phyloP scores from a whole-genome alignment of 2,797 vertebrate genomes.

The Gila robusta region DNA sequence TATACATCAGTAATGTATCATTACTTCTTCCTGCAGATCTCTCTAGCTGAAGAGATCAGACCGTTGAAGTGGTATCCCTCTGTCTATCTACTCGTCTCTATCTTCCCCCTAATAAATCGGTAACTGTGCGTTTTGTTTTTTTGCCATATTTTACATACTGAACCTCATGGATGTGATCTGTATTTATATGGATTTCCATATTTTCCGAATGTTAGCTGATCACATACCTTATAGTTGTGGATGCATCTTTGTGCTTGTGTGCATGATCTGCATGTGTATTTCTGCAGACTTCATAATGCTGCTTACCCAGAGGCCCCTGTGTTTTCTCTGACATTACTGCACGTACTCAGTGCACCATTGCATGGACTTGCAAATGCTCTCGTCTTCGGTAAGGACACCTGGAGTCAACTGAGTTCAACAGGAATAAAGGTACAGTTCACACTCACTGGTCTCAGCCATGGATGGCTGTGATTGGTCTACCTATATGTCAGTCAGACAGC shows the following conservation, averaged over 20 bases:
- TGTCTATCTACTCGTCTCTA: constrained; percentile 84
- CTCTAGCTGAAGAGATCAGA: constrained; percentile 80
- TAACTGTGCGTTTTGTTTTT: constrained; percentile 54
- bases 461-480: background rate
- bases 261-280: constrained; percentile 11
- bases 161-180: background rate
- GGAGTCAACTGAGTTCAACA: constrained; percentile 80
- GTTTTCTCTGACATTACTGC: constrained; percentile 82
- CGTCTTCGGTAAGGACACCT: constrained; percentile 83
- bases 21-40: constrained; percentile 72
- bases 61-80: constrained; percentile 83
- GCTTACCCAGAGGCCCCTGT: constrained; percentile 78
- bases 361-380: constrained; percentile 85
- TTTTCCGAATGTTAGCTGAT: background rate
- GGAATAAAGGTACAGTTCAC: constrained; percentile 78
- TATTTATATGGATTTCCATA: background rate
- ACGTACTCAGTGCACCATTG: constrained; percentile 84
- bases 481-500: background rate
- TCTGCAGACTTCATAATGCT: constrained; percentile 78
- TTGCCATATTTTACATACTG: background rate
- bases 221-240: background rate
- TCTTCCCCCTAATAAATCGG: constrained; percentile 86
- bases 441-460: constrained; percentile 26
- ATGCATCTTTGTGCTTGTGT: background rate
- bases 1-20: constrained; percentile 47